Conservation (phyloP, 2,113 vertebrate genomes). For the Struthio camelus region DNA sequence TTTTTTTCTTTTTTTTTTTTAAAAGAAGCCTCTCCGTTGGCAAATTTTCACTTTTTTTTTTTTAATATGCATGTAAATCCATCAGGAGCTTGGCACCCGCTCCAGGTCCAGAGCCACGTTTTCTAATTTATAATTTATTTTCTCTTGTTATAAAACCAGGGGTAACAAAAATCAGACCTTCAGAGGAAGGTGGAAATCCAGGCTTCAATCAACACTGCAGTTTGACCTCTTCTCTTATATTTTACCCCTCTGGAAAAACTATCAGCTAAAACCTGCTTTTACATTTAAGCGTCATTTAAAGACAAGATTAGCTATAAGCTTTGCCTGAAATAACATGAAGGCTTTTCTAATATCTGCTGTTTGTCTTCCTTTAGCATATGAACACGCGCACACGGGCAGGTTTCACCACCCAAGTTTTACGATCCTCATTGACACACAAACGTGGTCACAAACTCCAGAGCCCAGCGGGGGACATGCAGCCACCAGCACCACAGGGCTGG, state of each 20-base stretch:
- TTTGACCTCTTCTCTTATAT: neutral
- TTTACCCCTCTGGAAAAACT: neutral
- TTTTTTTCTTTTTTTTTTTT: neutral
- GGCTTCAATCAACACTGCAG: neutral
- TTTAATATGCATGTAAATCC: neutral
- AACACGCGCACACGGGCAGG: too few relatives aligned
- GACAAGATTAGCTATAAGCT: neutral
- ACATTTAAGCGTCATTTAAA: neutral
- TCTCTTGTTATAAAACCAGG: neutral
- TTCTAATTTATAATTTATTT: neutral
- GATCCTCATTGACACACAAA: too few relatives aligned
- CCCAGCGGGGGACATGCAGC: neutral
- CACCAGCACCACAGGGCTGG: neutral
- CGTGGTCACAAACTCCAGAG: neutral
- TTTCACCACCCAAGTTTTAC: neutral
- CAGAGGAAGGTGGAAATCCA: neutral
- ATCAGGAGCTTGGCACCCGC: neutral
- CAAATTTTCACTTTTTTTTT: neutral
- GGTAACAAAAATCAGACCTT: neutral
- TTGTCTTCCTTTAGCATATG: neutral
- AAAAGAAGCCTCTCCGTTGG: neutral
- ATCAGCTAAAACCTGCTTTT: neutral
- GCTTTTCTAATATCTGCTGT: neutral
- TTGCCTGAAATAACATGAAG: fast-evolving
- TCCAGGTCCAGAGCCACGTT: neutral